Evolutionary conservation across 2,888 invertebrate genomes (phyloP), one percentile per base, ranked within the genome.

Genomic region (Andrena camellia): DNA sequence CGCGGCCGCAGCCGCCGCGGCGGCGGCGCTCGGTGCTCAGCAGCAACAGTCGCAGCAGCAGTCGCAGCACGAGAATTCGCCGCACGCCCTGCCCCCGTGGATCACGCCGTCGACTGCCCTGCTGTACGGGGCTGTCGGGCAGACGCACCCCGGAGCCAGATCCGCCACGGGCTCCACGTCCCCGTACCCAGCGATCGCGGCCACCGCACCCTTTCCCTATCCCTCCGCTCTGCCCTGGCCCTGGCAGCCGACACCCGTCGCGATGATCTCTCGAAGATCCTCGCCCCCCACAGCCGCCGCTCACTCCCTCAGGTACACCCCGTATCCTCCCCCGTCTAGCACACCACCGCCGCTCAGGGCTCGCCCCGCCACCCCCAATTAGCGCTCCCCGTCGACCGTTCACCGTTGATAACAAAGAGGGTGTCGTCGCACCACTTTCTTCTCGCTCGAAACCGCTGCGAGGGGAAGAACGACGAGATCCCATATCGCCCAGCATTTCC

Each of bases 201-300:
- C 90, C 66, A 85, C 86, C 26, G 73, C 88, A 20, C 81, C 85
- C 6, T 92, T 92, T 62, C 88, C 91, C 10, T 92, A 92, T 84
- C 90, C 89, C 8, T 78, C 88, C 10, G 90, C 92, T 48, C 86
- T 93, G 10, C 90, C 92, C 78, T 93, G 93, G 93, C 91, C 93
- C 84, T 94, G 93, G 94, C 94, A 93, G 88, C 93, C 93, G 59
- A 87, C 91, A 0, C 89, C 91, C 2, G 88, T 92, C 72, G 88
- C 93, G 68, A 92, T 92, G 78, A 91, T 92, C 86, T 91, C 93
- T 52, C 90, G 92, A 74, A 91, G 92, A 78, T 89, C 93, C 70
- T 93, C 94, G 69, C 92, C 93, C 64, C 91, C 91, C 80, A 90
- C 86, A 91, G 93, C 95, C 94, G 90, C 95, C 95, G 94, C 90